Base-by-base conservation (phyloP, 2,113 vertebrate species). In the Triplophysa dalaica region DNA sequence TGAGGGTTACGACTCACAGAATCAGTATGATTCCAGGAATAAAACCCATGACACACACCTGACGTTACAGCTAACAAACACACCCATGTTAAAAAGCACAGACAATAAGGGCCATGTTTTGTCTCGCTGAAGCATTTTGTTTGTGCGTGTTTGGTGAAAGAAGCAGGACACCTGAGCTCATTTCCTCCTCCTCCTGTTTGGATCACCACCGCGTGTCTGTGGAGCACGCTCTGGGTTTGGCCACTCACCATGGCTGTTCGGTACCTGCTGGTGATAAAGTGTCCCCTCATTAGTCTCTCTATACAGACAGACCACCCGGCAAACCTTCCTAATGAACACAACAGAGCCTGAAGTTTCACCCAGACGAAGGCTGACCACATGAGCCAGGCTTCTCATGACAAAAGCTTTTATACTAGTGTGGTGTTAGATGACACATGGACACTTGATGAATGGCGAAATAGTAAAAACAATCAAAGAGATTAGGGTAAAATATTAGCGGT, bases 231-330 rank as follows among this genome's bases (percentile, higher is more conserved):
- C 73, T 43, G 7, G 21, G 24, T 78, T 68, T 68, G 70, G 64
- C 70, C 21, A 19, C 45, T 81, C 61, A 70, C 43, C 38, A 50
- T 29, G 74, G 52, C 56, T 64, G 43, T 54, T 54, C 22, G 56
- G 22, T 56, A 64, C 72, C 65, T 83, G 65, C 77, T 69, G 78
- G 33, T 64, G 64, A 54, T 75, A 48, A 22, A 48, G 65, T 52
- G 66, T 54, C 64, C 77, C 50, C 70, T 76, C 77, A 83, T 83
- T 83, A 70, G 60, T 43, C 54, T 70, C 60, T 60, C 64, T 56
- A 70, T 62, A 58, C 52, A 61, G 41, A 61, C 65, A 76, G 21
- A 54, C 62, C 29, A 61, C 69, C 60, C 22, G 22, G 72, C 45
- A 58, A 76, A 74, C 43, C 48, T 64, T 26, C 13, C 43, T 76